phyloP scores from a whole-genome alignment of 2,797 vertebrate genomes.

The Gymnocypris eckloni region DNA sequence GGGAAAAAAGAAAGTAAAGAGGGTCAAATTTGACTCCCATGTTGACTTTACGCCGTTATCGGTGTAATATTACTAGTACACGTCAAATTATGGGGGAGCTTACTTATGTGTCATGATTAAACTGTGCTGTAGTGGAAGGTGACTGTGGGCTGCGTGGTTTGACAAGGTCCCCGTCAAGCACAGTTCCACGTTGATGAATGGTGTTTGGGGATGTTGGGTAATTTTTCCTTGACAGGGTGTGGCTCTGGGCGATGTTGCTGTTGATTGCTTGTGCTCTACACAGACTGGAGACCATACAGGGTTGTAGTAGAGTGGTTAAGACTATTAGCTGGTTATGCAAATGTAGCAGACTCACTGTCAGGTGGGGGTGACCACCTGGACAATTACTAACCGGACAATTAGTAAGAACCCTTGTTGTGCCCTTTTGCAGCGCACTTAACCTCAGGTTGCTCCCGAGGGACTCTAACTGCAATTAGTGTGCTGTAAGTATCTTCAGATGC shows the following conservation, averaged over 20 bases:
- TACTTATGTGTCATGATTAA: slow-evolving; percentile 60
- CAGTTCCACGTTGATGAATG: slow-evolving; percentile 61
- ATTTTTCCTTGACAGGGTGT: slow-evolving; percentile 62
- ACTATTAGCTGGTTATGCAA: slow-evolving; percentile 36
- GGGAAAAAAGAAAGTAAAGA: not conserved
- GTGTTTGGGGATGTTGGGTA: slow-evolving; percentile 57
- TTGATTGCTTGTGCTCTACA: slow-evolving; percentile 57
- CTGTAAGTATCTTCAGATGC: slow-evolving; percentile 15
- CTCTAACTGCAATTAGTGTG: slow-evolving; percentile 34
- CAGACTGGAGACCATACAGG: slow-evolving; percentile 30
- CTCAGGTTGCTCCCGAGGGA: slow-evolving; percentile 22
- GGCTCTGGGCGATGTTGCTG: slow-evolving; percentile 52
- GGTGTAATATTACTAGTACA: not conserved
- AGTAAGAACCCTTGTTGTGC: slow-evolving; percentile 27
- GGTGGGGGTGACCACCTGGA: slow-evolving; percentile 33
- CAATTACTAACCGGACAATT: slow-evolving; percentile 47
- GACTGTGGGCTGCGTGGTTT: slow-evolving; percentile 43
- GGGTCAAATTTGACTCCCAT: not conserved
- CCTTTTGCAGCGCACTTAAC: slow-evolving; percentile 22
- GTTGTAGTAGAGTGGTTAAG: slow-evolving; percentile 25
- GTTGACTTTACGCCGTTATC: not conserved
- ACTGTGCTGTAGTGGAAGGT: slow-evolving; percentile 37
- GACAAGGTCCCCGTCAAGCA: slow-evolving; percentile 64
- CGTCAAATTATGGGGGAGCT: slow-evolving; percentile 43
- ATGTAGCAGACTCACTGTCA: not conserved